Conservation (phyloP, 2,113 vertebrate genomes). For the Clupea harengus region DNA sequence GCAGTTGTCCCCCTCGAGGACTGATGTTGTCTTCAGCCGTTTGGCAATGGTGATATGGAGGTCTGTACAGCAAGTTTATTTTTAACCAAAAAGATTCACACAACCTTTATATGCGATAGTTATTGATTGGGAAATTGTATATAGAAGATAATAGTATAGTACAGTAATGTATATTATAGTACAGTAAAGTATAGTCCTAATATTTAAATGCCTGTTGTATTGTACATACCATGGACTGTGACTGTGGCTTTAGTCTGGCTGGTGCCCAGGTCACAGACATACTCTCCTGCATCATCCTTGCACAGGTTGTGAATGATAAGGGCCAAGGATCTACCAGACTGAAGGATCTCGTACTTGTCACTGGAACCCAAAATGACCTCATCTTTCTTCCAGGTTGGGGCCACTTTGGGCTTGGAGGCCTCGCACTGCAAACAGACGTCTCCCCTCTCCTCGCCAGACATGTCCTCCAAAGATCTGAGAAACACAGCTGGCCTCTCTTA, state of each 20-base stretch:
- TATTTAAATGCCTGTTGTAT: neutral
- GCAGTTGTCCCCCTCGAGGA: constrained; percentile 83
- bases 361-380: constrained; percentile 67
- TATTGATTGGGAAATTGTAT: no score
- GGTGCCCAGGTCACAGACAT: constrained; percentile 83
- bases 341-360: constrained; percentile 81
- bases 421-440: constrained; percentile 81
- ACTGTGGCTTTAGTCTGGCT: constrained; percentile 84
- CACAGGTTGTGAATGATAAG: constrained; percentile 79
- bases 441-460: constrained; percentile 77
- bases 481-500: constrained; percentile 87
- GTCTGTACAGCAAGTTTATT: constrained; percentile 65
- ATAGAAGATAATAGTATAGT: neutral
- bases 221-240: constrained; percentile 79
- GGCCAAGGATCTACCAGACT: constrained; percentile 73
- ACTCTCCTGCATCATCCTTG: constrained; percentile 81
- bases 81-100: neutral
- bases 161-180: neutral
- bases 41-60: constrained; percentile 85
- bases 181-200: neutral
- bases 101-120: neutral
- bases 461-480: constrained; percentile 83
- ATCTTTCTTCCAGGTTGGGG: constrained; percentile 86
- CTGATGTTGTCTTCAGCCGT: constrained; percentile 78
- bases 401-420: constrained; percentile 80